Percentiles rank a stretch among this genome's conserved stretches.
Evolutionary conservation across 2,888 invertebrate species (phyloP).

Genomic region (Onthophagus sagittarius): DNA sequence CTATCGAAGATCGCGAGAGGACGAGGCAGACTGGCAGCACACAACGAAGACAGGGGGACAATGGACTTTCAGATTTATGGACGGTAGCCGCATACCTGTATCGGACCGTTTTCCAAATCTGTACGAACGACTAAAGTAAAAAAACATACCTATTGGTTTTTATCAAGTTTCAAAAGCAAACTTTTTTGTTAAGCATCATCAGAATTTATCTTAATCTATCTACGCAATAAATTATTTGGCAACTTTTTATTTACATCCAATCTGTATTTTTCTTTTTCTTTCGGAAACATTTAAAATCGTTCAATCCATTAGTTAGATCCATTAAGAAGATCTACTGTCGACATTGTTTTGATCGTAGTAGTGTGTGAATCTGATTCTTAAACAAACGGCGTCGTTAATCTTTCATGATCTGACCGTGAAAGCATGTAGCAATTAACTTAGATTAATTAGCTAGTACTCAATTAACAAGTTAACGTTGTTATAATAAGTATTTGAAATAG

Average conservation of each 20-base stretch:
- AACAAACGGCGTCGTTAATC: background rate
- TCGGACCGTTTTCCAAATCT: slow-evolving; percentile 35
- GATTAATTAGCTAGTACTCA: background rate
- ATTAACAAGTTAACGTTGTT: background rate
- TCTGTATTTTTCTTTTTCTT: background rate
- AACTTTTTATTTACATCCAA: background rate
- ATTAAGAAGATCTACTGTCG: background rate
- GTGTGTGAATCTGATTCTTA: background rate
- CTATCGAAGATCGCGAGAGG: background rate
- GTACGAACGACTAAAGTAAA: slow-evolving; percentile 18
- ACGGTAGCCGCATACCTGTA: slow-evolving; percentile 35
- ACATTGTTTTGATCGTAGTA: background rate
- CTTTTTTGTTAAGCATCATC: background rate
- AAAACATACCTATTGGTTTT: background rate
- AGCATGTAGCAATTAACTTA: background rate
- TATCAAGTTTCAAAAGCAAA: background rate
- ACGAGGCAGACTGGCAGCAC: background rate
- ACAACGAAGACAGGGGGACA: slow-evolving; percentile 25
- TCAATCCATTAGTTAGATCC: background rate
- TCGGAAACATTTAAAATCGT: background rate
- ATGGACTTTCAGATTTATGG: slow-evolving; percentile 34
- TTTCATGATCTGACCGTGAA: background rate
- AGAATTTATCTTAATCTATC: background rate
- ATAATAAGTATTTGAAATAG: background rate
- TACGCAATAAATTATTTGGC: background rate